Conservation (phyloP, 2,797 vertebrate genomes). For the Microctenopoma stevenorrisi region DNA sequence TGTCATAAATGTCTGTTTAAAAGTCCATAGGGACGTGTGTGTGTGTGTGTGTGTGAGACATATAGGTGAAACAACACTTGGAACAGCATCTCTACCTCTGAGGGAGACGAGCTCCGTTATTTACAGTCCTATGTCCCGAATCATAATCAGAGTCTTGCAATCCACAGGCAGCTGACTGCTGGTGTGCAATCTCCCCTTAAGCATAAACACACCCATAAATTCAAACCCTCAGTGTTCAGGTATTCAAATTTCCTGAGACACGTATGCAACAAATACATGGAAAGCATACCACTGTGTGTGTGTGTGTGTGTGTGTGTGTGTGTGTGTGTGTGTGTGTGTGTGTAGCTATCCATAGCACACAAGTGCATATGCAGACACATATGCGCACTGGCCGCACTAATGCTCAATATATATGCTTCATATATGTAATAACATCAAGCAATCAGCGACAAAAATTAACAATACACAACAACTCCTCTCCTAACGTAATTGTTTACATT, state of each 20-base stretch:
- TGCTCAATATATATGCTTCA: background rate
- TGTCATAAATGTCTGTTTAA: constrained; percentile 70
- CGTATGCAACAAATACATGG: constrained; percentile 23
- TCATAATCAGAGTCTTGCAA: constrained; percentile 80
- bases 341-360: constrained; percentile 41
- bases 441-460: too few relatives aligned
- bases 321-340: constrained; percentile 8
- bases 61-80: constrained; percentile 52
- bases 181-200: constrained; percentile 78
- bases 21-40: constrained; percentile 65
- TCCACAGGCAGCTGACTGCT: constrained; percentile 70
- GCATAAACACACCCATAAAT: constrained; percentile 82
- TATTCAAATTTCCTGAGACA: constrained; percentile 72
- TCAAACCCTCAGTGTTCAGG: constrained; percentile 67
- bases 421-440: background rate
- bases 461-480: background rate
- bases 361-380: constrained; percentile 2
- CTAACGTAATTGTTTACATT: background rate
- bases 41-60: constrained; percentile 54
- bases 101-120: constrained; percentile 73
- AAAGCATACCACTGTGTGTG: background rate
- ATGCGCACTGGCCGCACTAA: constrained; percentile 3
- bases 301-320: constrained; percentile 27
- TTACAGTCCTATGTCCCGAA: constrained; percentile 79
- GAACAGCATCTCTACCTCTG: constrained; percentile 63